phyloP scores from a whole-genome alignment of 2,113 vertebrate species.

The Aspidoscelis tigris region DNA sequence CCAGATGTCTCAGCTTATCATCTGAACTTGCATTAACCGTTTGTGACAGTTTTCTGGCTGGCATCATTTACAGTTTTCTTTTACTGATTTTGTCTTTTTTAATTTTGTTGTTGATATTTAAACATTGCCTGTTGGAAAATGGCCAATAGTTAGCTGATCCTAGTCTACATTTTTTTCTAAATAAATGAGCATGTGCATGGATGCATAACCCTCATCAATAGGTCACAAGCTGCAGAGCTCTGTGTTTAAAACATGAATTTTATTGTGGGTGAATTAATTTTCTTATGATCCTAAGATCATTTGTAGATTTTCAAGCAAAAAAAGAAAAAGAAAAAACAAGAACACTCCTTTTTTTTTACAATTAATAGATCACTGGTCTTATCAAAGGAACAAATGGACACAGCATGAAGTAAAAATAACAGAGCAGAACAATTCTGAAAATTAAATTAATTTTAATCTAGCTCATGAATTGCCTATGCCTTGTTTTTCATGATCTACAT shows the following conservation, averaged over 20 bases:
- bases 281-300: neutral
- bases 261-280: neutral
- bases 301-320: neutral
- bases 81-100: neutral
- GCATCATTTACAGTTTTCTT: neutral
- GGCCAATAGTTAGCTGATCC: neutral
- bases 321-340: neutral
- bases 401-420: neutral
- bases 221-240: neutral
- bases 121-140: neutral
- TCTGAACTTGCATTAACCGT: neutral
- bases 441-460: conserved; percentile 14
- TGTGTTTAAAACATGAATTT: neutral
- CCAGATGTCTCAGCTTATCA: neutral
- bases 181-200: neutral
- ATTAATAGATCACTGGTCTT: neutral
- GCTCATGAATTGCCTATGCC: neutral
- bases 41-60: neutral
- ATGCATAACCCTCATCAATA: neutral
- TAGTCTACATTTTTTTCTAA: neutral
- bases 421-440: conserved; percentile 2
- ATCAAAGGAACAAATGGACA: neutral
- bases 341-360: conserved; percentile 3
- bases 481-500: neutral
- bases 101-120: neutral